A percentile compares a stretch with the other conserved stretches of the same genome.
Conservation (phyloP, 1,140 invertebrate species). For the honey bee (Apis mellifera) region Amel_HAv3.1 CM009932.2:6349501-6350000, state of each 20-base stretch:
- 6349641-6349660: background rate
- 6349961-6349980: background rate
- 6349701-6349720: slow-evolving; percentile 6
- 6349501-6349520: no score
- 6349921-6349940: background rate
- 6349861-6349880: background rate
- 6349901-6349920: background rate
- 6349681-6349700: background rate
- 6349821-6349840: background rate
- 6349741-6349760: background rate
- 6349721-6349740: background rate
- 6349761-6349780: background rate
- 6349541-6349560: no score
- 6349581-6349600: background rate
- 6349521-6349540: no score
- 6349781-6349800: background rate
- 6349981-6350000: background rate
- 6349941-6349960: background rate
- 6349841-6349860: background rate
- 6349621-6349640: background rate
- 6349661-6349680: background rate
- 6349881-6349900: background rate
- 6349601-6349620: background rate
- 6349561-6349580: no score
- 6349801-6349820: background rate